A percentile compares a stretch with the other conserved stretches of the same genome.
Conservation (phyloP, 2,113 vertebrate genomes). For the Leuciscus idus region DNA sequence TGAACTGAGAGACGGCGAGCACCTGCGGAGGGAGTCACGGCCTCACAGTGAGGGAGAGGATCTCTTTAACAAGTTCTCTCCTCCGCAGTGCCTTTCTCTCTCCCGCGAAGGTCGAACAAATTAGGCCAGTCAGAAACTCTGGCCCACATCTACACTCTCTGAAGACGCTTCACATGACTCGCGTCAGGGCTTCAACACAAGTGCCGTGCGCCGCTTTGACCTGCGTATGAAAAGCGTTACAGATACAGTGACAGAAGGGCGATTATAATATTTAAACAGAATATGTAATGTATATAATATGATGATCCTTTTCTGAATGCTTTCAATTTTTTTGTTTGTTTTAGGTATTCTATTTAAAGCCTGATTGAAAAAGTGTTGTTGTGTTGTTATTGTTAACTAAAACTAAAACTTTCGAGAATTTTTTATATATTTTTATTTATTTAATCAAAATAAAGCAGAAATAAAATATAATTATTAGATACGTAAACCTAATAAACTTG, state of each 20-base stretch:
- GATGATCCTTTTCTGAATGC: neutral
- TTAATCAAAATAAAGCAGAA: neutral
- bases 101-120: constrained; percentile 59
- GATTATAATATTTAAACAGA: neutral
- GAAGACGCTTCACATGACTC: constrained; percentile 38
- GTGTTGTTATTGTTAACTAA: neutral
- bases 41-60: constrained; percentile 30
- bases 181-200: neutral
- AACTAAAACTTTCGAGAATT: neutral
- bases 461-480: neutral
- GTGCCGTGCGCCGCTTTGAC: neutral
- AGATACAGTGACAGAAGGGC: neutral
- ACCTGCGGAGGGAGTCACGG: constrained; percentile 38
- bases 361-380: neutral
- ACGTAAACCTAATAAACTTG: neutral
- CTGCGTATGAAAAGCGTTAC: neutral
- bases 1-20: neutral
- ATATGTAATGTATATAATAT: neutral
- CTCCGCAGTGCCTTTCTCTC: constrained; percentile 59
- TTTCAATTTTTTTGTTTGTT: neutral
- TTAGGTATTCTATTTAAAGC: neutral
- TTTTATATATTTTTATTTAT: too few species aligned
- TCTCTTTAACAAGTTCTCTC: constrained; percentile 37
- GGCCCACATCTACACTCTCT: constrained; percentile 57
- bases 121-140: constrained; percentile 62